Percentiles rank a stretch among this genome's conserved stretches.
These are phyloP conservation scores for Dryomyza anilis DNA, from an alignment of 2,888 invertebrate genomes.

Conservation along the genomic window DNA sequence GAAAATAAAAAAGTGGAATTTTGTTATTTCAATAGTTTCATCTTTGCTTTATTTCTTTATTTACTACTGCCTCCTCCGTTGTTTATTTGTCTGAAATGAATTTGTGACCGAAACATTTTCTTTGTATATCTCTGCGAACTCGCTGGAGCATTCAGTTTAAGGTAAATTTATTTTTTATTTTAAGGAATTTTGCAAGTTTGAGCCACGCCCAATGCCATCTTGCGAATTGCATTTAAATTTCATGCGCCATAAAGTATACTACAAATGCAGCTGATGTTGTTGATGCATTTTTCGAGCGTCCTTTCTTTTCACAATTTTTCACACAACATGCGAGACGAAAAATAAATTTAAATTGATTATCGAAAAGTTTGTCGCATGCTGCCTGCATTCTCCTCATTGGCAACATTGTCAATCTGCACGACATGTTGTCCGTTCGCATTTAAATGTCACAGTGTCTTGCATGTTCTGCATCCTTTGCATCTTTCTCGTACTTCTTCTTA, in stretches of 20 bases:
- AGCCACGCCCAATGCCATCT: too few relatives aligned
- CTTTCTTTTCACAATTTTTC: conserved; percentile 4
- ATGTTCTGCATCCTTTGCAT: background rate
- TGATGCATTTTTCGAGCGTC: background rate
- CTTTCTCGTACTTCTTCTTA: background rate
- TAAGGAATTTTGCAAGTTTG: too few relatives aligned
- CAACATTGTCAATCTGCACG: conserved; percentile 20
- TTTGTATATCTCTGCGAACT: too few relatives aligned
- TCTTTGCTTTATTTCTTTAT: too few relatives aligned
- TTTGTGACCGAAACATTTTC: background rate
- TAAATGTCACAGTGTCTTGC: background rate
- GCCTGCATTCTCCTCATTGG: background rate
- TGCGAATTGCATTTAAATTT: conserved; percentile 26
- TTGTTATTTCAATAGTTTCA: too few relatives aligned
- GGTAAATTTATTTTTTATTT: too few relatives aligned
- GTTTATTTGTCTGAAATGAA: background rate
- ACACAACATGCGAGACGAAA: background rate
- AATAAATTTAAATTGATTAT: conserved; percentile 26
- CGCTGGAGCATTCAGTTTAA: too few relatives aligned
- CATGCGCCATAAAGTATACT: conserved; percentile 26
- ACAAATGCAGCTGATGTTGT: conserved; percentile 19
- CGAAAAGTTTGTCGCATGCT: conserved; percentile 12
- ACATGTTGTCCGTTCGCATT: conserved; percentile 13
- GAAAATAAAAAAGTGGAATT: too few relatives aligned
- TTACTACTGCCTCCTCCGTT: too few relatives aligned